Conservation (phyloP, 37 sponge, comb jelly and placozoan genomes). For the Dysidea cf. avara region DNA sequence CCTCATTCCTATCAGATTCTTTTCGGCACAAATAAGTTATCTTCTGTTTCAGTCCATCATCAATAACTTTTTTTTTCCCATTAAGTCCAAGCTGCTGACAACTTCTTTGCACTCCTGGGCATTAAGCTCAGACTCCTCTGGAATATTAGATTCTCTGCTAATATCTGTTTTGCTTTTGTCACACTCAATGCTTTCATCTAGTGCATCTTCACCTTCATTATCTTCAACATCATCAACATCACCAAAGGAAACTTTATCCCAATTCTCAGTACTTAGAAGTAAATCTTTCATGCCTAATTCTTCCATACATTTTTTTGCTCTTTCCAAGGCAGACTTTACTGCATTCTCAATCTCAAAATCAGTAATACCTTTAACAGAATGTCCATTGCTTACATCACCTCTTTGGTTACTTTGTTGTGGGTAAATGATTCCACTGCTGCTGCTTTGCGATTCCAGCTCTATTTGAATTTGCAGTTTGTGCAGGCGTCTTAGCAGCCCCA, state of each 20-base stretch:
- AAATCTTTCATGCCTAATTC: conserved; percentile 19
- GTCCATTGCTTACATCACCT: no score
- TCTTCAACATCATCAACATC: conserved; percentile 23
- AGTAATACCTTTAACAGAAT: neutral
- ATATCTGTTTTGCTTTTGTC: no score
- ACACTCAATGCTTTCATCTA: no score
- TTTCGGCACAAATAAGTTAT: no score
- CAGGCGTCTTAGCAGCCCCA: conserved; percentile 4
- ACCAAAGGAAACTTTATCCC: neutral
- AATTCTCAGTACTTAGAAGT: neutral
- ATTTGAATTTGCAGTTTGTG: conserved; percentile 9
- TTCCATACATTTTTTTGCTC: conserved; percentile 20
- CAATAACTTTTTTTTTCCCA: no score
- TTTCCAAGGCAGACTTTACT: conserved; percentile 13
- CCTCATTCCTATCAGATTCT: no score
- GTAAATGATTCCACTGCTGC: conserved; percentile 8
- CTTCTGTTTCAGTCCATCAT: no score
- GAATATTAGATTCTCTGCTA: no score
- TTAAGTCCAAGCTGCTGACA: no score
- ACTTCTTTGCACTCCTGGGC: no score
- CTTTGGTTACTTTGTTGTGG: neutral
- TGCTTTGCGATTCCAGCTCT: conserved; percentile 1
- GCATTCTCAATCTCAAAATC: conserved; percentile 10
- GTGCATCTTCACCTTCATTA: conserved; percentile 24
- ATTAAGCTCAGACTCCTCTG: no score